phyloP scores from a whole-genome alignment of 2,888 invertebrate genomes.

The Pachliopta kotzebuea region DNA sequence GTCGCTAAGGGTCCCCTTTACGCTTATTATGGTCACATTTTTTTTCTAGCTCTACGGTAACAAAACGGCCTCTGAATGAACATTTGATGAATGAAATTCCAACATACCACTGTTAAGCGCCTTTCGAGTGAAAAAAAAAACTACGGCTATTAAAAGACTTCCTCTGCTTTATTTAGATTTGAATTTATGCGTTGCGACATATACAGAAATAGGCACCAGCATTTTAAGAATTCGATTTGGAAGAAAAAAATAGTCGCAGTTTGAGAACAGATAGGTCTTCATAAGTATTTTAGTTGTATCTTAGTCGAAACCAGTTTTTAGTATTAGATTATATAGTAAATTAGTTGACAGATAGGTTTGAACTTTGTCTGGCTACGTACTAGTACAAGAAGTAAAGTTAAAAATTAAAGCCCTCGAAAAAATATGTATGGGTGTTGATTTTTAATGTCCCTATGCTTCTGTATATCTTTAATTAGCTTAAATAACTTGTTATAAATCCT shows the following conservation, averaged over 20 bases:
- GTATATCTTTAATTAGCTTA: too few relatives aligned
- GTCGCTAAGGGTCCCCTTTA: conserved; percentile 61
- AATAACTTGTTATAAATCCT: too few relatives aligned
- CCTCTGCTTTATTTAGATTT: conserved; percentile 46
- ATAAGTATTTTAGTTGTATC: background rate
- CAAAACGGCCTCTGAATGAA: conserved; percentile 63
- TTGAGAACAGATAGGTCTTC: background rate
- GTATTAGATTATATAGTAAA: too few relatives aligned
- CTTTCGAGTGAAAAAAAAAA: conserved; percentile 51
- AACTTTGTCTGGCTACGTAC: too few relatives aligned
- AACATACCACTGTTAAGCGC: conserved; percentile 57
- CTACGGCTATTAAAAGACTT: conserved; percentile 53
- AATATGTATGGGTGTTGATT: too few relatives aligned
- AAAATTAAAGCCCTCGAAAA: too few relatives aligned
- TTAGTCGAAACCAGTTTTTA: too few relatives aligned
- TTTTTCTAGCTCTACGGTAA: conserved; percentile 54
- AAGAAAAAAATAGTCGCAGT: background rate
- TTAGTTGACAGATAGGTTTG: too few relatives aligned
- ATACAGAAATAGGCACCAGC: background rate
- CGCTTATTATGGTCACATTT: conserved; percentile 42
- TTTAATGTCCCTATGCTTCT: too few relatives aligned
- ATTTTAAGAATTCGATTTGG: background rate
- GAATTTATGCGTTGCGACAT: conserved; percentile 44
- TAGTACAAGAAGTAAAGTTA: too few relatives aligned
- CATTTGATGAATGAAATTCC: conserved; percentile 71